Base-by-base conservation (phyloP, 2,113 vertebrate species). In the Dascyllus trimaculatus region DNA sequence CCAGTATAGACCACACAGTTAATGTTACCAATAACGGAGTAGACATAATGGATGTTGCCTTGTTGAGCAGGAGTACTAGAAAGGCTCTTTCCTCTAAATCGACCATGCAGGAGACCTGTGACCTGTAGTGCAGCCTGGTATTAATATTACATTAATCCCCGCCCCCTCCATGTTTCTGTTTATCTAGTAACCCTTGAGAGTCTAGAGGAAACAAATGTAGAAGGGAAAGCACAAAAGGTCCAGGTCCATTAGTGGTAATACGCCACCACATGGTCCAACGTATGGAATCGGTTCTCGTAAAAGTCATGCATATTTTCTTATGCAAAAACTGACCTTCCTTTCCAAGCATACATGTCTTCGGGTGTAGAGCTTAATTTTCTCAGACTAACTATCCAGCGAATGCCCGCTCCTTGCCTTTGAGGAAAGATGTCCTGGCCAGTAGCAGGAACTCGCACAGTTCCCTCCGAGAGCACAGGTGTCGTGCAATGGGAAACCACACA, bases 401-500 rank as follows among this genome's bases (percentile, higher is more conserved):
- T 22, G 13, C 17, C n/a, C 14, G 1, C 22, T 25, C 17, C 45
- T 56, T 54, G 64, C 26, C 71, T 53, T 56, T 74, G 32, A 71
- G 63, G 19, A 54, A 70, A 52, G 40, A 71, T 43, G 46, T 63
- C 71, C 61, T 5, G 15, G 60, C 26, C n/a, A 3, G 74, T 51
- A 22, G 40, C 74, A 32, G 71, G 63, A 57, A 54, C 54, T 56
- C 53, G 46, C 59, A 4, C 25, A 2, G 69, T 66, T 77, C 53
- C 65, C 63, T 81, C 24, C 48, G 29, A 64, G 68, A 82, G 60
- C 82, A 48, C 77, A 80, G 80, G 86, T 87, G 86, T 90, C 88
- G 64, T 26, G n/a, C 56, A 46, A 45, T 24, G 67, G 75, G 69
- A 85, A 82, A 71, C 61, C 71, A 52, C 59, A 38, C 32, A 11